Conservation (phyloP, 2,888 invertebrate genomes). For the Drosophila cyrtoloma region DNA sequence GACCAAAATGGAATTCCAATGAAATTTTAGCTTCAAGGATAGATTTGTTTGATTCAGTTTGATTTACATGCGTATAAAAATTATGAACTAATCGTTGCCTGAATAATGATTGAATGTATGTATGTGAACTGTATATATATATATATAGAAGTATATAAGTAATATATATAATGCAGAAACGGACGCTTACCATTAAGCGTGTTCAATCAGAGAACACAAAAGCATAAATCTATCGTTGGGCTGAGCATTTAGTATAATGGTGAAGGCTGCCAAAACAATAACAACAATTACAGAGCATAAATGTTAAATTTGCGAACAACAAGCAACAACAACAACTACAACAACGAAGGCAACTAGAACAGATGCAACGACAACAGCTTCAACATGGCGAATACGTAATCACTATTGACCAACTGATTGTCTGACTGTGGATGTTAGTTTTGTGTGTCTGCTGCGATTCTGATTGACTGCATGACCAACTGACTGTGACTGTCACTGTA, state of each 20-base stretch:
- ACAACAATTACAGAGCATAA: constrained; percentile 31
- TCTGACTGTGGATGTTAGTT: constrained; percentile 6
- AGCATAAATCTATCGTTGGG: background rate
- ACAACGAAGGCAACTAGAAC: background rate
- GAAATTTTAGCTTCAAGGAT: background rate
- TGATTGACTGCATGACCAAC: constrained; percentile 45
- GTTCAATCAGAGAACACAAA: background rate
- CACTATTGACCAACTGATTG: constrained; percentile 47
- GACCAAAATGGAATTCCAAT: background rate
- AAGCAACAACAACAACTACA: constrained; percentile 5
- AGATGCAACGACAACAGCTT: constrained; percentile 15
- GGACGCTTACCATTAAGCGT: constrained; percentile 6
- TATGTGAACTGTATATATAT: background rate
- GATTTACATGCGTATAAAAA: background rate
- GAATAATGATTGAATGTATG: background rate
- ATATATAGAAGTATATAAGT: background rate
- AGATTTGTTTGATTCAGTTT: background rate
- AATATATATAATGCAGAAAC: background rate
- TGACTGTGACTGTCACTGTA: constrained; percentile 27
- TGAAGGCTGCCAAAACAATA: constrained; percentile 19
- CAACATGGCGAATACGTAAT: constrained; percentile 52
- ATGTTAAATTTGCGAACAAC: constrained; percentile 34
- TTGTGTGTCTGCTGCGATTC: constrained; percentile 22
- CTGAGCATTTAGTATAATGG: constrained; percentile 11
- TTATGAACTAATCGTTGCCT: background rate